phyloP scores from a whole-genome alignment of 2,113 vertebrate species.

The Lathamus discolor region DNA sequence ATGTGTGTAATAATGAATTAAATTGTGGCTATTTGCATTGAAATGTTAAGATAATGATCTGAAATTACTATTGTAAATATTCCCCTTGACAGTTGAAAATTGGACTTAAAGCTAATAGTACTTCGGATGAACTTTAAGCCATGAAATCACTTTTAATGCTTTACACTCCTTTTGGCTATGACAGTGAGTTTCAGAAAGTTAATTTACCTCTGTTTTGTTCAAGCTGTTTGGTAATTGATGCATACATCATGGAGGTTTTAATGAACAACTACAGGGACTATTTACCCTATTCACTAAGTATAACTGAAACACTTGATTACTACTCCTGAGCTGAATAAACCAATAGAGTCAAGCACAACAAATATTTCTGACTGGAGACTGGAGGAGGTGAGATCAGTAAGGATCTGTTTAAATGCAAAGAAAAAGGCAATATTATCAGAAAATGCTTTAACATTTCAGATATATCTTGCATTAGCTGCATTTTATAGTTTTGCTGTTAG shows the following conservation, averaged over 20 bases:
- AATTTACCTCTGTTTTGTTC: constrained; percentile 81
- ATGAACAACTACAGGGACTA: constrained; percentile 76
- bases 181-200: constrained; percentile 72
- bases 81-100: constrained; percentile 80
- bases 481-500: constrained; percentile 52
- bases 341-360: constrained; percentile 15
- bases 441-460: neutral
- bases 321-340: constrained; percentile 54
- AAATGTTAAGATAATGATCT: constrained; percentile 83
- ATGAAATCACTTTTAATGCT: constrained; percentile 73
- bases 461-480: constrained; percentile 50
- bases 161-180: constrained; percentile 74
- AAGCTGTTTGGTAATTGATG: constrained; percentile 81
- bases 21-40: constrained; percentile 83
- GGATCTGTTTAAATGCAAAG: constrained; percentile 9
- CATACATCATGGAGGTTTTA: constrained; percentile 76
- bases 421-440: constrained; percentile 50
- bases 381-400: neutral
- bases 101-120: constrained; percentile 79
- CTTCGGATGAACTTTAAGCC: constrained; percentile 81
- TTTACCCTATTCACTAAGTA: constrained; percentile 76
- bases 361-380: neutral
- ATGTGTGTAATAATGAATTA: constrained; percentile 82
- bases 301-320: constrained; percentile 70
- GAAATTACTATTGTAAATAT: constrained; percentile 83